These are phyloP conservation scores for Polylopha cassiicola DNA, from an alignment of 2,888 invertebrate species.

Conservation along the genomic window DNA sequence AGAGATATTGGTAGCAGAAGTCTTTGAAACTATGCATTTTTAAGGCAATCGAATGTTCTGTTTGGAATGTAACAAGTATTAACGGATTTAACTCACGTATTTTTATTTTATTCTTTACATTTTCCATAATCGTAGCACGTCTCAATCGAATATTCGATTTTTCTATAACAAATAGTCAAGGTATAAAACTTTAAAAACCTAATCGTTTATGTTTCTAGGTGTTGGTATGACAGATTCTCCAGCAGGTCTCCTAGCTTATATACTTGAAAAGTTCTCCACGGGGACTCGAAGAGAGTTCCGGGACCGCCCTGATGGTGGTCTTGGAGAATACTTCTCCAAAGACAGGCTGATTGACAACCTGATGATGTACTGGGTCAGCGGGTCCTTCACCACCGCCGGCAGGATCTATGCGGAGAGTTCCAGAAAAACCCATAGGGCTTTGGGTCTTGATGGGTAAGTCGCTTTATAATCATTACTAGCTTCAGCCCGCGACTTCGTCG, in stretches of 20 bases:
- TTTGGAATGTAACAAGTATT: too few species aligned
- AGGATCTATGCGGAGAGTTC: conserved; percentile 80
- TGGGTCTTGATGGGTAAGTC: conserved; percentile 48
- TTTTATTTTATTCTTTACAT: too few species aligned
- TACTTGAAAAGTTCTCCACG: conserved; percentile 85
- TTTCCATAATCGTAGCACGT: too few species aligned
- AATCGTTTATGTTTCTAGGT: conserved; percentile 72
- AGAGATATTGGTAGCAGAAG: conserved; percentile 78
- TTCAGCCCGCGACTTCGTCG: too few species aligned
- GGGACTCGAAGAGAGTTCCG: conserved; percentile 73
- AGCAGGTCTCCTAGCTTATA: conserved; percentile 83
- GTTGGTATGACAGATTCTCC: conserved; percentile 82
- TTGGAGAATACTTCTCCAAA: conserved; percentile 76
- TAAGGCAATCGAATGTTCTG: too few species aligned
- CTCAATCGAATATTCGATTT: too few species aligned
- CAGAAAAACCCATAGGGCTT: conserved; percentile 24
- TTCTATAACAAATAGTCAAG: too few species aligned
- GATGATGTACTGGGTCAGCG: conserved; percentile 86
- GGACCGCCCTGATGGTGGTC: conserved; percentile 78
- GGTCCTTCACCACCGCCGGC: conserved; percentile 81
- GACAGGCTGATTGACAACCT: conserved; percentile 84
- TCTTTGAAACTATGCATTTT: conserved; percentile 58
- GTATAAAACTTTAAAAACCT: too few species aligned
- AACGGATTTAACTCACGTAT: too few species aligned
- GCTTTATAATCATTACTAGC: too few species aligned